Conservation (phyloP, 1,140 invertebrate species). For the Mactra quadrangularis region DNA sequence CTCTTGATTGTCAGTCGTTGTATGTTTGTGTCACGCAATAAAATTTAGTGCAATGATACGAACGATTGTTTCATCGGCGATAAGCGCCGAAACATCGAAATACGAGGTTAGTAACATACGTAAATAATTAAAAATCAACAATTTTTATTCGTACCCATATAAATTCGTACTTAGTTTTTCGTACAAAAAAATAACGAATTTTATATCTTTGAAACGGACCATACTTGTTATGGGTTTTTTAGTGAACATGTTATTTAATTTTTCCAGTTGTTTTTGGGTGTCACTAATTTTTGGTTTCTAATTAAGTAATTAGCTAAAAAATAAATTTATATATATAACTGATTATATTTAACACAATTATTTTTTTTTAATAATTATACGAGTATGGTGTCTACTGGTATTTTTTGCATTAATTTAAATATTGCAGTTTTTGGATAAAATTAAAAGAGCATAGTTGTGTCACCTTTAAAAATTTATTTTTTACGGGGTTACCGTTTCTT, state of each 20-base stretch:
- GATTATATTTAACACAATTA: too few relatives aligned
- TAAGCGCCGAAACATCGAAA: slow-evolving; percentile 7
- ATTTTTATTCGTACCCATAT: neutral
- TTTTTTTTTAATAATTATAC: too few relatives aligned
- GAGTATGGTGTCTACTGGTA: too few relatives aligned
- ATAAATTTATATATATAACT: neutral
- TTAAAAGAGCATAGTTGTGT: too few relatives aligned
- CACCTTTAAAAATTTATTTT: too few relatives aligned
- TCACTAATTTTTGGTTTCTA: neutral
- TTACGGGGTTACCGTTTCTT: too few relatives aligned
- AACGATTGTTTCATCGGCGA: neutral
- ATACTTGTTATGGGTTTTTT: neutral
- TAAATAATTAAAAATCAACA: neutral
- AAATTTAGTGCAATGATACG: slow-evolving; percentile 27
- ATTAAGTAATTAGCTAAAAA: neutral
- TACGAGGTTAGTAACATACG: neutral
- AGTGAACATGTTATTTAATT: neutral
- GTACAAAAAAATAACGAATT: neutral
- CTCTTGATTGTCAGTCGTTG: neutral
- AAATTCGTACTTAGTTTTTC: slow-evolving; percentile 8
- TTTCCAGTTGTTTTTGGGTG: neutral
- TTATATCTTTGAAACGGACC: neutral
- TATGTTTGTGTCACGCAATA: neutral
- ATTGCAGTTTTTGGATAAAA: too few relatives aligned
- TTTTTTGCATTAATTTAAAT: too few relatives aligned